A percentile compares a stretch with the other conserved stretches of the same genome.
Evolutionary conservation across 2,113 vertebrate species (phyloP).

Genomic region (Hydrolagus affinis): DNA sequence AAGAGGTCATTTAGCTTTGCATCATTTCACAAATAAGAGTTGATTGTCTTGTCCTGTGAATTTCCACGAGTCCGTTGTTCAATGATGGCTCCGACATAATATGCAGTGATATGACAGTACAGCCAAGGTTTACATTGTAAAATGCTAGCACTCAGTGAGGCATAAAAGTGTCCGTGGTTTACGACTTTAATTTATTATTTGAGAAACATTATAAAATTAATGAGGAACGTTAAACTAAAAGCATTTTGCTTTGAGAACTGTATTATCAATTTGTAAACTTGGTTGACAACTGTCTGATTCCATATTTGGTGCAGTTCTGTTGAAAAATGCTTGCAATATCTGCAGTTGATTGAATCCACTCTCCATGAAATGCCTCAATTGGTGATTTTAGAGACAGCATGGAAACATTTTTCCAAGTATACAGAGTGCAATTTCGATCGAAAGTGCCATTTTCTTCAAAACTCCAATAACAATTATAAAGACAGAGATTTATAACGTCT

Average conservation of each 20-base stretch:
- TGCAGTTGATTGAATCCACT: neutral
- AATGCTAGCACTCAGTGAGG: constrained; percentile 9
- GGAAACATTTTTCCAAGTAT: constrained; percentile 8
- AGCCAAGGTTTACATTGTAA: constrained; percentile 13
- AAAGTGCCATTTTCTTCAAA: constrained; percentile 1
- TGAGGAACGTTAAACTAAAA: constrained; percentile 13
- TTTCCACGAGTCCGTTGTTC: constrained; percentile 17
- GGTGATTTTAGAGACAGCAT: neutral
- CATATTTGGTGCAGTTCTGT: neutral
- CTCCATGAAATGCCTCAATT: neutral
- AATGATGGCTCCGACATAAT: neutral
- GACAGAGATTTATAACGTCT: neutral
- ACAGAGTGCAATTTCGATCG: neutral
- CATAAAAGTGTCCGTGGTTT: constrained; percentile 7
- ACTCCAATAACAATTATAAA: neutral
- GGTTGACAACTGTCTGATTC: neutral
- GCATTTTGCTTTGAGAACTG: neutral
- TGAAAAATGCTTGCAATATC: neutral
- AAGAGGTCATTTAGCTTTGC: neutral
- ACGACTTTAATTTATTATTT: constrained; percentile 19
- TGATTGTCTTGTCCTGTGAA: neutral
- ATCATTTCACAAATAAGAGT: constrained; percentile 9
- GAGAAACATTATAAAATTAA: constrained; percentile 14
- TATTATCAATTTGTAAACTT: neutral
- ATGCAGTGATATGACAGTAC: constrained; percentile 18